Evolutionary conservation across 1,140 invertebrate species (phyloP), one percentile per base, ranked within the genome.

Genomic region (Ceratoteleas bidentatus): DNA sequence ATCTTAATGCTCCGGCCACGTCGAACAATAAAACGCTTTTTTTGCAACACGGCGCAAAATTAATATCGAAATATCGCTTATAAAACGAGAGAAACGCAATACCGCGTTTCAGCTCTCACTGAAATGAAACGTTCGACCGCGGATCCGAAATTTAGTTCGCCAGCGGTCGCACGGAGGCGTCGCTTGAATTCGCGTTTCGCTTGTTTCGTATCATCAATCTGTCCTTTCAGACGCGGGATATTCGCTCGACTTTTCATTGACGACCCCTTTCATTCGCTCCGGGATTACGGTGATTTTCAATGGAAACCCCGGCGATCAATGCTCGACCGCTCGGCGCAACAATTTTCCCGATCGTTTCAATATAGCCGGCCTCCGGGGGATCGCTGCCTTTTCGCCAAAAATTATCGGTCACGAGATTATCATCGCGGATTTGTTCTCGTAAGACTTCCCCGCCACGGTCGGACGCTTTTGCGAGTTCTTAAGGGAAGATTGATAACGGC

Each of bases 131-230:
- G 34, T 16, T 58, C 36, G 33, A 32, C 43, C 10, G 57, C 40
- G 24, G 15, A 43, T 16, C 11, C 15, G 11, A 62, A 32, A 62
- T 60, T 13, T 36, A 5, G 53, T 36, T 33, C 11, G 5, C n/a
- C n/a, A n/a, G n/a, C n/a, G n/a, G n/a, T n/a, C n/a, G n/a, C n/a
- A n/a, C n/a, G n/a, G n/a, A n/a, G 34, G 34, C 3, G 7, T 13
- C 32, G 34, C 10, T 8, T n/a, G 16, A 56, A 11, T 10, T n/a
- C 3, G 33, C 10, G 52, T 57, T 64, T 33, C 11, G 38, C 73
- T 54, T 76, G 62, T 76, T 76, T 60, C 54, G 74, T 57, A 64
- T 69, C 64, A 66, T 66, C 62, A 47, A 52, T 60, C 47, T 60
- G 16, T 53, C 65, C 50, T 69, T 77, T 64, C 57, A 69, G 74